Percentiles rank a stretch among this genome's conserved stretches.
Conservation (phyloP, 1,140 invertebrate genomes). For the Drosophila seguyi region DNA sequence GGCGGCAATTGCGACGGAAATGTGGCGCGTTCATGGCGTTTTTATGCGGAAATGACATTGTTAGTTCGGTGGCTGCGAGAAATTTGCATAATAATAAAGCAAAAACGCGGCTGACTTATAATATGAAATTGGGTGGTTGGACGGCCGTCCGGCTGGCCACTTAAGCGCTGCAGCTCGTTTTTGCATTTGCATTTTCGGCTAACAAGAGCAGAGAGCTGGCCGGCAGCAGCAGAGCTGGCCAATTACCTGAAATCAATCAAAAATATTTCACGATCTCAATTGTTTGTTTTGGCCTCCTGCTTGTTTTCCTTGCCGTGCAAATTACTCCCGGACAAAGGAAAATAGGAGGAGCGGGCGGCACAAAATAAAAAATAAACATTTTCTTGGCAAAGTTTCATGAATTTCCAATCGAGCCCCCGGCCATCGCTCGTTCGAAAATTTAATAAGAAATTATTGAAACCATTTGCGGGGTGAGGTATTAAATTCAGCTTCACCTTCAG, state of each 20-base stretch:
- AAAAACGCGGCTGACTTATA: slow-evolving; percentile 39
- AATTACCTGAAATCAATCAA: slow-evolving; percentile 79
- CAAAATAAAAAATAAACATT: slow-evolving; percentile 27
- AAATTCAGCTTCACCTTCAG: slow-evolving; percentile 32
- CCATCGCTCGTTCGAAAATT: slow-evolving; percentile 31
- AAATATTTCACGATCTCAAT: slow-evolving; percentile 47
- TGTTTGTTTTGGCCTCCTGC: slow-evolving; percentile 45
- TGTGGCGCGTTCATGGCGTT: slow-evolving; percentile 62
- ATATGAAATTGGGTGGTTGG: slow-evolving; percentile 25
- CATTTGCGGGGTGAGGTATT: slow-evolving; percentile 21
- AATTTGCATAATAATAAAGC: slow-evolving; percentile 82
- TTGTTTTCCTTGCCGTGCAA: slow-evolving; percentile 50
- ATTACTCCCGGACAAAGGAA: slow-evolving; percentile 42
- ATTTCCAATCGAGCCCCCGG: slow-evolving; percentile 34
- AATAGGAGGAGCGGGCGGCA: background rate
- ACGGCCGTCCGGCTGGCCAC: slow-evolving; percentile 1
- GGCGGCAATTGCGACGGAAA: slow-evolving; percentile 78
- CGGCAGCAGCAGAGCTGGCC: slow-evolving; percentile 29
- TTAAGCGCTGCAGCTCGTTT: slow-evolving; percentile 44
- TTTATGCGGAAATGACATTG: slow-evolving; percentile 81
- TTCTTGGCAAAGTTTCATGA: slow-evolving; percentile 44
- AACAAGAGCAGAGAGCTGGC: slow-evolving; percentile 24
- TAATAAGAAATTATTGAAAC: slow-evolving; percentile 59
- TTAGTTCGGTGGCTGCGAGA: slow-evolving; percentile 60
- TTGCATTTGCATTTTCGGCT: slow-evolving; percentile 57